Conservation (phyloP, 2,888 invertebrate species). For the Amitus sp. region DNA sequence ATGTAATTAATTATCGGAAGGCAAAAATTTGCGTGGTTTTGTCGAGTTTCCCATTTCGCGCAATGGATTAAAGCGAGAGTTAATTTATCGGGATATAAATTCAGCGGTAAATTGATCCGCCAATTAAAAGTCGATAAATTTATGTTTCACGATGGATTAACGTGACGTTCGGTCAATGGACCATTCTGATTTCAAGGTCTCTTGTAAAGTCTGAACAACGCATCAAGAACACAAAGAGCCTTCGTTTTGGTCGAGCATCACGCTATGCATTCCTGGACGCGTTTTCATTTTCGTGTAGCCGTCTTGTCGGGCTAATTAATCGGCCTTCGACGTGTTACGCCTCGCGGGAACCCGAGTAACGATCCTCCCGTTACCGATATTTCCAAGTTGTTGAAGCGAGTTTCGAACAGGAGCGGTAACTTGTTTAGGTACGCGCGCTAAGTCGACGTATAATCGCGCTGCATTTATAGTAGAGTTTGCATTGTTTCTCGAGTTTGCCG, state of each 20-base stretch:
- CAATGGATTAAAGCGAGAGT: neutral
- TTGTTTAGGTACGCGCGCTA: slow-evolving; percentile 32
- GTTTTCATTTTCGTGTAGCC: slow-evolving; percentile 11
- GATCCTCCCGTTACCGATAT: slow-evolving; percentile 36
- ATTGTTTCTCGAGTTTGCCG: slow-evolving; percentile 28
- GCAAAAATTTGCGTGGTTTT: neutral
- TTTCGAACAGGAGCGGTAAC: slow-evolving; percentile 33
- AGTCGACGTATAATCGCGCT: slow-evolving; percentile 27
- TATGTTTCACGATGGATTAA: too few species aligned
- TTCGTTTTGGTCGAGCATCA: slow-evolving; percentile 24
- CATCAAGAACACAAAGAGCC: too few species aligned
- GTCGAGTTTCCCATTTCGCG: neutral
- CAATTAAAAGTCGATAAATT: too few species aligned
- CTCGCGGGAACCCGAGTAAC: slow-evolving; percentile 35
- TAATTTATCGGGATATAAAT: too few species aligned
- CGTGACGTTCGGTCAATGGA: too few species aligned
- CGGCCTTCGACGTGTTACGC: slow-evolving; percentile 36
- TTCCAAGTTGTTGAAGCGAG: slow-evolving; percentile 32
- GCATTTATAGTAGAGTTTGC: slow-evolving; percentile 23
- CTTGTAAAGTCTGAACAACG: slow-evolving; percentile 29
- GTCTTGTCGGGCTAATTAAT: slow-evolving; percentile 43
- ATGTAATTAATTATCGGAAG: slow-evolving; percentile 5
- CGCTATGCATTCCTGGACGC: slow-evolving; percentile 21
- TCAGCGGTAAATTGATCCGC: too few species aligned
- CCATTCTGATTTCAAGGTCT: too few species aligned